phyloP scores from a whole-genome alignment of 2,888 invertebrate species.

The Syritta pipiens region DNA sequence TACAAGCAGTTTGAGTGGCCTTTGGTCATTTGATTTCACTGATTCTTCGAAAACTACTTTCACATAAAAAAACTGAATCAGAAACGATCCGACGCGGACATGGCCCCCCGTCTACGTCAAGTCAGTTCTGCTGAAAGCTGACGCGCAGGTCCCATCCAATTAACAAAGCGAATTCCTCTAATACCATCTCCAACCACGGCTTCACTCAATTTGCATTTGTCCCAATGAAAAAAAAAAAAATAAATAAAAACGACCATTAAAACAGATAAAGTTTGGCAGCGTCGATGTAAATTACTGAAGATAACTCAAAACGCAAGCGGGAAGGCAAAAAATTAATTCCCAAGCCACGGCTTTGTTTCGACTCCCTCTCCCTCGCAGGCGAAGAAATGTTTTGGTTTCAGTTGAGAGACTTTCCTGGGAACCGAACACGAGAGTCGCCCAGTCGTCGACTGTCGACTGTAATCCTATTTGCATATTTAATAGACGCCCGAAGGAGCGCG shows the following conservation, averaged over 20 bases:
- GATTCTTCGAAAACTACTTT: too few species aligned
- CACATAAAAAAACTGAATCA: too few species aligned
- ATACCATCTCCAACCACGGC: neutral
- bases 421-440: constrained; percentile 26
- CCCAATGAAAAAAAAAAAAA: constrained; percentile 19
- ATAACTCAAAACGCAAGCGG: neutral
- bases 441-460: too few species aligned
- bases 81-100: too few species aligned
- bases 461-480: constrained; percentile 66
- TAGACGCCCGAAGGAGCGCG: constrained; percentile 41
- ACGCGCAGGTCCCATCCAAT: too few species aligned
- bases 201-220: constrained; percentile 13
- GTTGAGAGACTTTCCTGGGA: constrained; percentile 63
- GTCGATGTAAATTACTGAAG: constrained; percentile 1
- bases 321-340: neutral
- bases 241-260: too few species aligned
- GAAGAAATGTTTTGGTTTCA: constrained; percentile 44
- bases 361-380: neutral
- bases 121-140: too few species aligned
- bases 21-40: too few species aligned
- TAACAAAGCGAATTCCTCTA: too few species aligned
- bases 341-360: neutral
- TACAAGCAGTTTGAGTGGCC: too few species aligned
- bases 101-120: too few species aligned
- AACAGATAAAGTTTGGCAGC: constrained; percentile 2